Conservation (phyloP, 2,888 invertebrate genomes). For the Megaustenia siamemsis region DNA sequence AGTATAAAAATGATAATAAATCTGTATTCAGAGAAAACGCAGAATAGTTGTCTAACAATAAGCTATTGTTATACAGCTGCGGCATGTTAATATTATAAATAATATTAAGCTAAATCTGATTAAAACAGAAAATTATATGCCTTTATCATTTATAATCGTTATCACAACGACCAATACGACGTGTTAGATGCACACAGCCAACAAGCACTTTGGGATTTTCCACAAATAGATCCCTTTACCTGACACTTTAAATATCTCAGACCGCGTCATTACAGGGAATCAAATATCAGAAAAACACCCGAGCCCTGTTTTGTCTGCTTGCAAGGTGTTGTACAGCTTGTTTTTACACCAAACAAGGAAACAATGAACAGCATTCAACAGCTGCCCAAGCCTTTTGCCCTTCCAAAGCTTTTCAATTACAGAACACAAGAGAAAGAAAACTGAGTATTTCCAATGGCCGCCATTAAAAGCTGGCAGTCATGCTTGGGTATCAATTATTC, state of each 20-base stretch:
- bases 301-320: not conserved
- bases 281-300: constrained; percentile 1
- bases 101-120: too few relatives aligned
- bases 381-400: not conserved
- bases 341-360: constrained; percentile 19
- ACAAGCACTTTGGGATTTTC: not conserved
- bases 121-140: too few relatives aligned
- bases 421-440: not conserved
- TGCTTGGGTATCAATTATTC: not conserved
- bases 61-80: too few relatives aligned
- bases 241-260: not conserved
- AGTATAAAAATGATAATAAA: too few relatives aligned
- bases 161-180: too few relatives aligned
- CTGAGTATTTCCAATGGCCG: not conserved
- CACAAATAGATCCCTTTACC: not conserved
- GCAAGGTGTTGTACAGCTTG: not conserved
- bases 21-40: too few relatives aligned
- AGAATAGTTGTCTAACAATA: too few relatives aligned
- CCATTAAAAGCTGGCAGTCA: not conserved
- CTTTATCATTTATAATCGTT: too few relatives aligned
- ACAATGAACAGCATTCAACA: constrained; percentile 10
- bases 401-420: not conserved
- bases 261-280: not conserved
- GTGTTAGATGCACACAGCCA: not conserved
- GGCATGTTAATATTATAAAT: too few relatives aligned